phyloP scores from a whole-genome alignment of 2,888 invertebrate species.

The Mactromeris polynyma region DNA sequence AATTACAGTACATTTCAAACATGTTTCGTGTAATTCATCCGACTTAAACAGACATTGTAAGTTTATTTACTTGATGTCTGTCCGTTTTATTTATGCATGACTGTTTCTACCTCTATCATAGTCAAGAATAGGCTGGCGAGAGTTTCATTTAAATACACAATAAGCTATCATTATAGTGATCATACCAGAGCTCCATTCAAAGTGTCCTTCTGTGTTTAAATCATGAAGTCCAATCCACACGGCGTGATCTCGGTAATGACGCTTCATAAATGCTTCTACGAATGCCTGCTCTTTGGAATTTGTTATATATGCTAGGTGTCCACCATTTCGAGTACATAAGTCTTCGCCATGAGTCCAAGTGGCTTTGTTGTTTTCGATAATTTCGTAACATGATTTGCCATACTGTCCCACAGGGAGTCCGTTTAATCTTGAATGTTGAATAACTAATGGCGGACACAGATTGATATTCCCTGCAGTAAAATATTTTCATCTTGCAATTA shows the following conservation, averaged over 20 bases:
- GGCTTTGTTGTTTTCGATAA: slow-evolving; percentile 8
- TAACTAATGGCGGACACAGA: neutral
- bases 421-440: neutral
- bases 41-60: too few species aligned
- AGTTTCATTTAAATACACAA: too few species aligned
- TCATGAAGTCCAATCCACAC: slow-evolving; percentile 63
- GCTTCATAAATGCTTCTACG: slow-evolving; percentile 42
- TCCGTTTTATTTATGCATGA: too few species aligned
- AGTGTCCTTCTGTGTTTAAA: slow-evolving; percentile 30
- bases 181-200: slow-evolving; percentile 58
- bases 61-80: too few species aligned
- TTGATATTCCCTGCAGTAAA: neutral
- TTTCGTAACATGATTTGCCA: slow-evolving; percentile 50
- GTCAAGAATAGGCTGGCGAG: too few species aligned
- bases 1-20: too few species aligned
- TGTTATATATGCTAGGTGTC: slow-evolving; percentile 48
- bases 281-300: slow-evolving; percentile 48
- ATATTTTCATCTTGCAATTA: neutral
- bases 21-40: too few species aligned
- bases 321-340: slow-evolving; percentile 34
- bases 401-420: slow-evolving; percentile 41
- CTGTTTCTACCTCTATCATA: too few species aligned
- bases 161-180: neutral
- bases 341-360: slow-evolving; percentile 47
- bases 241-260: slow-evolving; percentile 38